Conservation (phyloP, 2,113 vertebrate species). For the Cebidichthys violaceus region DNA sequence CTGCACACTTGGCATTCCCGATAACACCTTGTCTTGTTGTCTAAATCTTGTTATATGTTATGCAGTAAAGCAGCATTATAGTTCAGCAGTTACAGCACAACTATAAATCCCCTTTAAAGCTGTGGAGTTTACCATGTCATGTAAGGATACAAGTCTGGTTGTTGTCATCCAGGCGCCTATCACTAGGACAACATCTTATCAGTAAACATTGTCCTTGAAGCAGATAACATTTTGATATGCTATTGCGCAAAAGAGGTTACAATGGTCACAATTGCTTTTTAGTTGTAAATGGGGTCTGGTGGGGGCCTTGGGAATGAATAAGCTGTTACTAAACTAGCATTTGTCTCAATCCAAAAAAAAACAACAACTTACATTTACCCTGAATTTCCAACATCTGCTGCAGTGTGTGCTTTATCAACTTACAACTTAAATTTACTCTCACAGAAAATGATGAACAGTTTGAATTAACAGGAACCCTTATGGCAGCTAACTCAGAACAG, state of each 20-base stretch:
- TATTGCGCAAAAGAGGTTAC: neutral
- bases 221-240: constrained; percentile 14
- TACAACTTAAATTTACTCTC: neutral
- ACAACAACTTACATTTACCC: neutral
- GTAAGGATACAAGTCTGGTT: neutral
- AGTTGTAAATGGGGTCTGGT: neutral
- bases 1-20: neutral
- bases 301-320: neutral
- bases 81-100: neutral
- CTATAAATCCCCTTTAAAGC: neutral
- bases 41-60: neutral
- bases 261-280: constrained; percentile 2
- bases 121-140: neutral
- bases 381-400: neutral
- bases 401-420: neutral
- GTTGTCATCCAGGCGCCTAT: neutral
- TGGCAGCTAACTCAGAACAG: neutral
- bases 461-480: neutral
- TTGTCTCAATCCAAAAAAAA: neutral
- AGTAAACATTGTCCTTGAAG: neutral
- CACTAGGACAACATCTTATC: constrained; percentile 3
- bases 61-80: neutral
- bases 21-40: neutral
- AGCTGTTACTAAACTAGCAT: neutral
- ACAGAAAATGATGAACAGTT: neutral